Base-by-base conservation (phyloP, 53 echinoderm and acorn worm genomes). In the Actinopyga echinites region DNA sequence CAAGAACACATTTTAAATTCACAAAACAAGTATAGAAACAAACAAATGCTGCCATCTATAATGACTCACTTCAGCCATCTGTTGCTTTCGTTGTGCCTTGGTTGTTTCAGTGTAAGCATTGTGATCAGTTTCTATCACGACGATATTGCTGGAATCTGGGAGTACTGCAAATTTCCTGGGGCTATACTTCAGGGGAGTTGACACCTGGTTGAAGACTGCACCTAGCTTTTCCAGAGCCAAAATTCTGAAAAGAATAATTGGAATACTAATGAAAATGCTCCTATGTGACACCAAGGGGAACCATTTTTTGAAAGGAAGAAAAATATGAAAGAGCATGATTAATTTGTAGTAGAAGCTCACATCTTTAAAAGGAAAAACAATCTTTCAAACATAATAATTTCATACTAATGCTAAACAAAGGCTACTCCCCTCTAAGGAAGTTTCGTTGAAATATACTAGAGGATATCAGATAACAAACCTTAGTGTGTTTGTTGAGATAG, bases 101-200 rank as follows among this genome's bases (percentile, higher is more conserved):
- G 99, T 99, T 22, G 99, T 83, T 19, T 99, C 99, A 64, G 99
- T 99, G 84, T 99, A 99, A 2, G 99, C 91, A 43, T 99, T 99
- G 85, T 99, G 99, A 71, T 99, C 99, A 0, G 92, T 89, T 73
- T 99, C 99, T 5, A 99, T 95, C 85, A 95, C 66, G 26, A 99
- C 91, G 13, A 99, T 54, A 67, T 89, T 90, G 69, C 90, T 99
- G 44, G 80, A 90, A 19, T 99, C 99, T 35, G 74, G 89, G 37
- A 92, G 89, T 31, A 95, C 84, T 52, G 89, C 94, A 95, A 99
- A 99, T 83, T 95, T 99, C 42, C 99, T 91, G 30, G 97, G 99
- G 19, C 94, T 99, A 91, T 89, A 99, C 65, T 91, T 95, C 40
- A 99, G 88, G 8, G 92, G 92, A 3, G 86, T 94, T 0, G 99